Evolutionary conservation across 2,888 invertebrate species (phyloP), one percentile per base, ranked within the genome.

Genomic region (Dryadula phaetusa): DNA sequence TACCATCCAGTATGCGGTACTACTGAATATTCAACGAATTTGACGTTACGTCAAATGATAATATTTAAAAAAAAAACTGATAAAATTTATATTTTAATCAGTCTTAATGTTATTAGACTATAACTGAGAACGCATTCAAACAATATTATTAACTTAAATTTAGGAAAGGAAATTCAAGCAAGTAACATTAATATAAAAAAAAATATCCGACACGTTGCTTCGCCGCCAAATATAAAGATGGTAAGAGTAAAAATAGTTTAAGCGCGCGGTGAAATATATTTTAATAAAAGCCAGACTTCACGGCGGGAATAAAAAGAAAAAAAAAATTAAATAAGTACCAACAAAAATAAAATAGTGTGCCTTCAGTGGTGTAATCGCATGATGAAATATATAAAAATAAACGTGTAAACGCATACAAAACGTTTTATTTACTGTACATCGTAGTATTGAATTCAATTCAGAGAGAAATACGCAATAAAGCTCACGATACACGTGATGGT

Each of bases 311-410:
- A 28, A 52, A 52, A 28, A 28, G n/a, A n/a, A 46, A 47, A 22
- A 10, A 20, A 14, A 20, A 47, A 22, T 47, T 20, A 47, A 47
- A 22, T 12, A 6, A 52, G 16, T 25, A 52, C 28, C n/a, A 16
- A 52, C 16, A 16, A n/a, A n/a, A n/a, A n/a, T 10, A 28, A 4
- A 52, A 49, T n/a, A 25, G n/a, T 25, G 25, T 22, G n/a, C 49
- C 25, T n/a, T 25, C 25, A 32, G 52, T 32, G 28, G 10, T 52
- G 52, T 28, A 52, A 28, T 52, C 28, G 16, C 28, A 28, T 28
- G 52, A 52, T 52, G 25, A 25, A 49, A 49, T 49, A 28, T 49
- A 28, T 8, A 49, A 25, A 28, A 52, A 52, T 42, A 52, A 52
- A 52, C 28, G 49, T 52, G 49, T 49, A 49, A 49, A 49, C 10